These are phyloP conservation scores for Cephus rjabovi DNA, from an alignment of 2,888 invertebrate species.

Conservation along the genomic window DNA sequence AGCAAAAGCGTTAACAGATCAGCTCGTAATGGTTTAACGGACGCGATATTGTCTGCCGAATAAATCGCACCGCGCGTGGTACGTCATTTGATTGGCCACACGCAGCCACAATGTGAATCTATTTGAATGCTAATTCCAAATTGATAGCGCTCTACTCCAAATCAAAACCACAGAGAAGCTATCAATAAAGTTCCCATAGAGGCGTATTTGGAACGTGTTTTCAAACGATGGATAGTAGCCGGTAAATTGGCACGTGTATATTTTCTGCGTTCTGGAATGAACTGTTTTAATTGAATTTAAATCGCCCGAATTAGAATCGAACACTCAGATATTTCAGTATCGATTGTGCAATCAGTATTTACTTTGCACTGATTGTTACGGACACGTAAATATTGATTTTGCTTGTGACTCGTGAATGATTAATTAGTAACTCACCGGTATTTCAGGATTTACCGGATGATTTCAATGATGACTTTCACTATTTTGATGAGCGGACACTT, in stretches of 20 bases:
- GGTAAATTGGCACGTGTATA: background rate
- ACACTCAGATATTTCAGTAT: background rate
- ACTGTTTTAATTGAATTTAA: background rate
- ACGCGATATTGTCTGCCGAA: background rate
- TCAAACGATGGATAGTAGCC: background rate
- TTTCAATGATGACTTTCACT: background rate
- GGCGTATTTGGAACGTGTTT: background rate
- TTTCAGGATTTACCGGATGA: background rate
- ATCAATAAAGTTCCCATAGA: background rate
- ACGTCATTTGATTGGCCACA: background rate
- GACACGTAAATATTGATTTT: background rate
- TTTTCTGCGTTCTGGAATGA: background rate
- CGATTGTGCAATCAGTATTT: background rate
- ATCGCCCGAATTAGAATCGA: background rate
- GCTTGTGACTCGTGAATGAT: background rate
- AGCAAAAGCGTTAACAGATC: background rate
- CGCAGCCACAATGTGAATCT: conserved; percentile 31
- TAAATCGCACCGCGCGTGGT: background rate
- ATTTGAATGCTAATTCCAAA: conserved; percentile 45
- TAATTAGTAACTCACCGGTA: background rate
- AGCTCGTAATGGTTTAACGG: conserved; percentile 4
- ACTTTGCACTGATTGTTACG: background rate
- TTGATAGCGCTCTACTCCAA: conserved; percentile 22
- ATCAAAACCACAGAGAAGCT: background rate
- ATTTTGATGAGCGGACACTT: background rate